Base-by-base conservation (phyloP, 1,140 invertebrate species). In the Sycophila sp. region DNA sequence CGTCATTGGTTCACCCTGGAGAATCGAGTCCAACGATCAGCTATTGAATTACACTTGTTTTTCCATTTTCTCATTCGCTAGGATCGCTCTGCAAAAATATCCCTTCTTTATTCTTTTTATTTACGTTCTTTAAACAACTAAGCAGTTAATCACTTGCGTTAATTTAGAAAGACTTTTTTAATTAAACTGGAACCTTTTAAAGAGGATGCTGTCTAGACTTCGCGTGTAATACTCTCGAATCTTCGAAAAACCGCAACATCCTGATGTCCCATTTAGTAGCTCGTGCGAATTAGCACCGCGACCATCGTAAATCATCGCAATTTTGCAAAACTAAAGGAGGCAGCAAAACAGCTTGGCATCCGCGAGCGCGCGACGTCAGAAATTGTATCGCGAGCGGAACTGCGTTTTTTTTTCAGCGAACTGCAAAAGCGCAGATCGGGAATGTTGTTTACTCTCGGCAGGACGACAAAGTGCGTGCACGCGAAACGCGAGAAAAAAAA, bases 1-100 rank as follows among this genome's bases (percentile, higher is more conserved):
- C 24, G 22, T 66, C 30, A 67, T 59, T 58, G 40, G n/a, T 49
- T 58, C 22, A 47, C 28, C 40, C 42, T 36, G 55, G 53, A 32
- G 32, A 30, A 66, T 66, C 38, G 53, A 42, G 30, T 64, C 8
- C 47, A 38, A 0, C 13, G 47, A 63, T 63, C 19, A 34, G 34
- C 34, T 49, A 60, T n/a, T 4, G 11, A 60, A 28, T 60, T 45
- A 45, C 11, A 17, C 1, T 17, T 60, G 19, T 22, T 47, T 47
- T 47, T 47, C 42, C 42, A 47, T 47, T 22, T 47, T n/a, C n/a
- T n/a, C n/a, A n/a, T n/a, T n/a, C n/a, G n/a, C n/a, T n/a, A n/a
- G n/a, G n/a, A n/a, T n/a, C n/a, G n/a, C n/a, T n/a, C n/a, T n/a
- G n/a, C n/a, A n/a, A n/a, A n/a, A n/a, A n/a, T n/a, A n/a, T n/a